Evolutionary conservation across 2,888 invertebrate species (phyloP).

Genomic region (Tillus elongatus): DNA sequence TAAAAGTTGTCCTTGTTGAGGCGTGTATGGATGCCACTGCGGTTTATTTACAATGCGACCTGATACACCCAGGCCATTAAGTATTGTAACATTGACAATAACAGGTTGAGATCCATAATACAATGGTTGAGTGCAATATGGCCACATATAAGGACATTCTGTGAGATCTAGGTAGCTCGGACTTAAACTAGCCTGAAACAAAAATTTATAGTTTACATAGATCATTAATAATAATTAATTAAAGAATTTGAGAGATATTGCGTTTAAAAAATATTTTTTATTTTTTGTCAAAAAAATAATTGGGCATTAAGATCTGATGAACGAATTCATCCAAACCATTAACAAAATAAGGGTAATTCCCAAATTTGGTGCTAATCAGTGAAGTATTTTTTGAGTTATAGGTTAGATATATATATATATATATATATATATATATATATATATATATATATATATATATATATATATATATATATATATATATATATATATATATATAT

Average conservation of each 20-base stretch:
- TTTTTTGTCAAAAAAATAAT: background rate
- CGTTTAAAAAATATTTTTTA: too few species aligned
- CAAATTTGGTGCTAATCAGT: too few species aligned
- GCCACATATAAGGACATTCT: constrained; percentile 98
- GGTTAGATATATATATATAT: too few species aligned
- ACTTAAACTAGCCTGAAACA: constrained; percentile 50
- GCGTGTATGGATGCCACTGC: constrained; percentile 81
- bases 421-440: too few species aligned
- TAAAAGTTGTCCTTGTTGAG: constrained; percentile 69
- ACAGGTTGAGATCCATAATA: constrained; percentile 81
- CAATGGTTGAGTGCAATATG: constrained; percentile 91
- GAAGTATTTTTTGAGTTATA: too few species aligned
- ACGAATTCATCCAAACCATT: too few species aligned
- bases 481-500: too few species aligned
- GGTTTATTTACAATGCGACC: constrained; percentile 66
- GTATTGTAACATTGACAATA: constrained; percentile 86
- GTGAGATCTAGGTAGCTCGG: constrained; percentile 86
- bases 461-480: too few species aligned
- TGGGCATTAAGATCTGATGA: too few species aligned
- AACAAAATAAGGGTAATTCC: too few species aligned
- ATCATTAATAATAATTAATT: constrained; percentile 7
- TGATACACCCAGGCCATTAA: constrained; percentile 88
- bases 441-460: too few species aligned
- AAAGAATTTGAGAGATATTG: too few species aligned
- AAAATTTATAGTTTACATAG: constrained; percentile 46